Evolutionary conservation across 2,113 vertebrate species (phyloP).

Genomic region (Microtus ochrogaster): DNA sequence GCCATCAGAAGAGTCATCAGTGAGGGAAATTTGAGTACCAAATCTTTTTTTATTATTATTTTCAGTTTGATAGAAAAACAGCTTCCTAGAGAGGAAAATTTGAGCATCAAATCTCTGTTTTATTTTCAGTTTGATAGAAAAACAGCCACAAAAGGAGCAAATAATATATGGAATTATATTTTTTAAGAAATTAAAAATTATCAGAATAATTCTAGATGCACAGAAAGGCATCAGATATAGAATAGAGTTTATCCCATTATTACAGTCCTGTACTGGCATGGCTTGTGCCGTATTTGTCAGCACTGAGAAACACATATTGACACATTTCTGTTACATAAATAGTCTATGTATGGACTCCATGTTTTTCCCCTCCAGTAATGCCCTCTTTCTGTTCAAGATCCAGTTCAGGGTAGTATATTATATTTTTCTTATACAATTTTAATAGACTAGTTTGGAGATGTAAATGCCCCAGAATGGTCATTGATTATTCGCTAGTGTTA

Average conservation of each 20-base stretch:
- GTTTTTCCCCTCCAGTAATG: background rate
- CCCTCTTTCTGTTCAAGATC: background rate
- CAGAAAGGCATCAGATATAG: background rate
- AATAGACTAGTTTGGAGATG: background rate
- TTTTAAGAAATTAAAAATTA: background rate
- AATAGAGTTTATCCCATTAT: background rate
- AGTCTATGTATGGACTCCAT: background rate
- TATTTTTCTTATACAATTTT: background rate
- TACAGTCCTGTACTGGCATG: background rate
- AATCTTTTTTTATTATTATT: slow-evolving; percentile 7
- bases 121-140: slow-evolving; percentile 36
- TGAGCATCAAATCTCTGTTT: background rate
- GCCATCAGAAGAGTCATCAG: background rate
- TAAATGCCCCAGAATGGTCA: background rate
- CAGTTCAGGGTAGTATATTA: background rate
- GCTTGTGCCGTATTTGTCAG: background rate
- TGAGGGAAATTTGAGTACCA: background rate
- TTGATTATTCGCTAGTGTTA: background rate
- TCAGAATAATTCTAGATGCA: background rate
- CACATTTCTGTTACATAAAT: background rate
- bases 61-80: slow-evolving; percentile 41
- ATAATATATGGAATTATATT: background rate
- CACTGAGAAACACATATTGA: background rate
- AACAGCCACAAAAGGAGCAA: background rate
- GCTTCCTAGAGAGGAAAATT: background rate